Percentiles rank a stretch among this genome's conserved stretches.
phyloP scores from a whole-genome alignment of 2,888 invertebrate genomes.

The Mystacides longicornis region DNA sequence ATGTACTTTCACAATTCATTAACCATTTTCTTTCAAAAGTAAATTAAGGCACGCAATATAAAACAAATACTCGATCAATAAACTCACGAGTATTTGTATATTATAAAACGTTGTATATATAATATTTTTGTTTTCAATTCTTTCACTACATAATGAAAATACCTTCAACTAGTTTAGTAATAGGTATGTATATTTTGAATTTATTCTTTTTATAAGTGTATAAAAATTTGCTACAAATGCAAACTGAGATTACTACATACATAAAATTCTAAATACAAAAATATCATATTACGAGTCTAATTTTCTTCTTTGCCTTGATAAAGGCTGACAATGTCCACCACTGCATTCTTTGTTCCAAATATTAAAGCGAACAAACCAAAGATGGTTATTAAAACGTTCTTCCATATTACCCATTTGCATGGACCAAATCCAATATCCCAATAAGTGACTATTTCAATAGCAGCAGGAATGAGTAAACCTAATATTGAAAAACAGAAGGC shows the following conservation, averaged over 20 bases:
- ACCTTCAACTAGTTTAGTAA: too few relatives aligned
- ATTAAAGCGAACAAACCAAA: constrained; percentile 75
- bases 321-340: constrained; percentile 49
- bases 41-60: too few relatives aligned
- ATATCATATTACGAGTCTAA: not conserved
- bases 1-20: too few relatives aligned
- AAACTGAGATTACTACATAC: not conserved
- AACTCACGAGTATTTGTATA: too few relatives aligned
- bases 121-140: too few relatives aligned
- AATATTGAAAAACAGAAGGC: constrained; percentile 89
- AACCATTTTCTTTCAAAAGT: too few relatives aligned
- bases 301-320: constrained; percentile 1
- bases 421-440: constrained; percentile 78
- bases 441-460: constrained; percentile 78
- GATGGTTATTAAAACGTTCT: constrained; percentile 65
- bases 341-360: constrained; percentile 68
- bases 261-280: too few relatives aligned
- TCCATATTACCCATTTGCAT: constrained; percentile 66
- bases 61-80: too few relatives aligned
- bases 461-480: constrained; percentile 78
- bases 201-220: too few relatives aligned
- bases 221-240: not conserved
- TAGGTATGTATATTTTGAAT: too few relatives aligned
- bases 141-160: too few relatives aligned
- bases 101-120: too few relatives aligned